Conservation (phyloP, 2,113 vertebrate species). For the Lutjanus erythropterus region DNA sequence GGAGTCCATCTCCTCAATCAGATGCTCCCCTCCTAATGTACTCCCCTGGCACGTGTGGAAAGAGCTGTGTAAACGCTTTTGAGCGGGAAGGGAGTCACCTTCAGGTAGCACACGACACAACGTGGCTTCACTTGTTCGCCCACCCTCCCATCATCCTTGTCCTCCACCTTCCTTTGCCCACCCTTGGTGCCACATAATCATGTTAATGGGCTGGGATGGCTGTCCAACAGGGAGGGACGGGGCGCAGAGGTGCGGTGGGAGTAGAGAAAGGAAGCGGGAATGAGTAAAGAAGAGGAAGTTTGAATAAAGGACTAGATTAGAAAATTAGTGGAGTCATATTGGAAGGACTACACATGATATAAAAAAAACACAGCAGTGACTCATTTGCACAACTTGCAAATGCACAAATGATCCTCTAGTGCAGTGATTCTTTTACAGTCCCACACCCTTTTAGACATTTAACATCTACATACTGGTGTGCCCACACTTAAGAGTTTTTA, state of each 20-base stretch:
- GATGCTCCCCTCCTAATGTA: conserved; percentile 54
- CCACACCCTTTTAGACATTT: too few relatives aligned
- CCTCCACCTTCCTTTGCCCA: conserved; percentile 50
- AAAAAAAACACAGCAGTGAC: too few relatives aligned
- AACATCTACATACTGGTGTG: too few relatives aligned
- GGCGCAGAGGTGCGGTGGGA: too few relatives aligned
- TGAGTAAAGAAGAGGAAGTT: conserved; percentile 16
- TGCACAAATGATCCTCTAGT: too few relatives aligned
- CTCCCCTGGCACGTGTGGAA: conserved; percentile 42
- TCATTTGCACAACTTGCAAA: too few relatives aligned
- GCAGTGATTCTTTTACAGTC: too few relatives aligned
- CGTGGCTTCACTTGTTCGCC: conserved; percentile 19
- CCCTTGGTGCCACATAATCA: conserved; percentile 46
- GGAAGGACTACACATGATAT: background rate
- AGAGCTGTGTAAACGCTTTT: conserved; percentile 69
- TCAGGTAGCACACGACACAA: conserved; percentile 48
- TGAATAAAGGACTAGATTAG: background rate
- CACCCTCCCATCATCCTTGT: conserved; percentile 26
- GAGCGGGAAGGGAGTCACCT: conserved; percentile 67
- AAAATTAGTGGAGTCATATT: background rate
- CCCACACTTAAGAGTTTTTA: too few relatives aligned
- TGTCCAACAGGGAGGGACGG: conserved; percentile 16
- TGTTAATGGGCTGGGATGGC: conserved; percentile 51
- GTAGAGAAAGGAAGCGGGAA: background rate
- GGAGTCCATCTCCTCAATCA: conserved; percentile 60